A percentile compares a stretch with the other conserved stretches of the same genome.
phyloP scores from a whole-genome alignment of 2,113 vertebrate species.

The Oryzias woworae region DNA sequence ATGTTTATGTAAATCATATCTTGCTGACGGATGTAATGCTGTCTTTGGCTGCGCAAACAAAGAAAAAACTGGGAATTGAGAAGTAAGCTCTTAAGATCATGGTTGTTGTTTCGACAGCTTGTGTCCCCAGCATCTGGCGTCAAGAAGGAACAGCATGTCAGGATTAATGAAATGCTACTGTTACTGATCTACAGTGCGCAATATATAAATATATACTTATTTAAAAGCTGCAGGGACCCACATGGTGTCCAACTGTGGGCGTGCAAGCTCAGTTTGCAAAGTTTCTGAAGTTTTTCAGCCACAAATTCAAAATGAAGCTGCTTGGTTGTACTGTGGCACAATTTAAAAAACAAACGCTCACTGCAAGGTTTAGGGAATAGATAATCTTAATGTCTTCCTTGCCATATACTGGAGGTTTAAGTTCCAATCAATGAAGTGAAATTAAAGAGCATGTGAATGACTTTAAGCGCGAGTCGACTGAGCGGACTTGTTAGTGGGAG shows the following conservation, averaged over 20 bases:
- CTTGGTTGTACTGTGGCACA: conserved; percentile 45
- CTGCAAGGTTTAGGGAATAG: conserved; percentile 62
- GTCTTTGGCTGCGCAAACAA: conserved; percentile 71
- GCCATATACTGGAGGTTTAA: conserved; percentile 74
- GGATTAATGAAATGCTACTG: conserved; percentile 73
- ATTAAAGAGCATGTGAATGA: conserved; percentile 81
- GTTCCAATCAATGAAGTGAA: conserved; percentile 79
- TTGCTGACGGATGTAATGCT: conserved; percentile 75
- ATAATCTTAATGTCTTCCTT: conserved; percentile 77
- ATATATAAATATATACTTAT: conserved; percentile 61
- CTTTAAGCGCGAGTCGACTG: conserved; percentile 66
- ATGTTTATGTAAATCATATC: conserved; percentile 77
- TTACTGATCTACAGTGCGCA: conserved; percentile 66
- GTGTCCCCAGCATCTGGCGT: conserved; percentile 73
- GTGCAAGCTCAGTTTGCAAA: conserved; percentile 42
- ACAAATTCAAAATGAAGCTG: conserved; percentile 39
- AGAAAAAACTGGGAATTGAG: conserved; percentile 51
- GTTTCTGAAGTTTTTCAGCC: conserved; percentile 47
- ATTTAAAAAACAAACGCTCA: conserved; percentile 73
- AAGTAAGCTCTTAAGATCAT: conserved; percentile 58
- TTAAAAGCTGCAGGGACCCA: conserved; percentile 33
- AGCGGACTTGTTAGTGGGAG: conserved; percentile 77
- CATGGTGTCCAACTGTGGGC: conserved; percentile 30
- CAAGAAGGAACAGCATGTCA: conserved; percentile 70
- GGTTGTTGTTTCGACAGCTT: conserved; percentile 74